These are phyloP conservation scores for Enteromius trimaculatus DNA, from an alignment of 2,797 vertebrate genomes.

Conservation along the genomic window DNA sequence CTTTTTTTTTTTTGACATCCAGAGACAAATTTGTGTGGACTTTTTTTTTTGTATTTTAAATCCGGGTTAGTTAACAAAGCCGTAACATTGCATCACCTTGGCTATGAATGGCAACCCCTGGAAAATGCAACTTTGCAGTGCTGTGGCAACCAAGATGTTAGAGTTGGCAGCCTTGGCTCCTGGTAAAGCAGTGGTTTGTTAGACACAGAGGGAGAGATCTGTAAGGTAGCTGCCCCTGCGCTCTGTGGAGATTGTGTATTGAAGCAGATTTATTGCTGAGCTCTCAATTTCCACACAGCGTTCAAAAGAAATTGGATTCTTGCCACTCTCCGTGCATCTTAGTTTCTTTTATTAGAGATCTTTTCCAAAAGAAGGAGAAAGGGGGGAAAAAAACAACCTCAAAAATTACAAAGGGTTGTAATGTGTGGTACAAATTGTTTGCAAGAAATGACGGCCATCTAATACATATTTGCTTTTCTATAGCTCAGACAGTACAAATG, in stretches of 20 bases:
- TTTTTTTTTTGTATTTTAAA: constrained; percentile 28
- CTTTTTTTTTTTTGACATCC: constrained; percentile 37
- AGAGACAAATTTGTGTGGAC: constrained; percentile 38
- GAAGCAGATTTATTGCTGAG: constrained; percentile 60
- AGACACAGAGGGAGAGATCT: constrained; percentile 46
- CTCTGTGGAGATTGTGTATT: constrained; percentile 52
- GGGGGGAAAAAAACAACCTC: not conserved
- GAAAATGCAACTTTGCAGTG: constrained; percentile 50
- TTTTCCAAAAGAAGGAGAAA: constrained; percentile 17
- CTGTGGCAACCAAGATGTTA: constrained; percentile 51
- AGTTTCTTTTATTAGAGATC: constrained; percentile 14
- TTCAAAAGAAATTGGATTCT: constrained; percentile 53
- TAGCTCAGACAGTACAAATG: not conserved
- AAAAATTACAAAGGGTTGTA: not conserved
- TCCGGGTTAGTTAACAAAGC: constrained; percentile 31
- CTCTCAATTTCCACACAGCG: constrained; percentile 49
- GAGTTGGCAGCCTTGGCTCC: constrained; percentile 50
- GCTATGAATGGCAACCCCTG: constrained; percentile 48
- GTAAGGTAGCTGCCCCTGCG: constrained; percentile 38
- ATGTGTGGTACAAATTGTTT: not conserved
- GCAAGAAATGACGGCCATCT: not conserved
- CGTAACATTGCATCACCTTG: constrained; percentile 58
- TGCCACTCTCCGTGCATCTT: constrained; percentile 40
- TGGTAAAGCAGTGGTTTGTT: constrained; percentile 57
- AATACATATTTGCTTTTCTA: not conserved